Conservation (phyloP, 2,888 invertebrate species). For the Pachliopta kotzebuea region DNA sequence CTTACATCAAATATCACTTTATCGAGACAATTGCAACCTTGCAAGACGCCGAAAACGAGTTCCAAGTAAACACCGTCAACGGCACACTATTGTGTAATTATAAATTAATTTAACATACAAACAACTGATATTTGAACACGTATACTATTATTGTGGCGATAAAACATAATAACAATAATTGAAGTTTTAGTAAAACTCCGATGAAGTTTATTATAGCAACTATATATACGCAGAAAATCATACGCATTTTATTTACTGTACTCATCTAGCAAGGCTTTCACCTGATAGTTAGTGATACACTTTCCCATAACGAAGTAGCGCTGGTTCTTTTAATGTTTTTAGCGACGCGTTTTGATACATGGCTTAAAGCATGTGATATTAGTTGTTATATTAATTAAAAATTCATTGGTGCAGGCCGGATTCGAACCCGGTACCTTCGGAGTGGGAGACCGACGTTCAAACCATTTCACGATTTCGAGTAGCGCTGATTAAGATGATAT, state of each 20-base stretch:
- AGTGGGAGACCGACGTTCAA: no score
- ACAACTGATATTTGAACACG: constrained; percentile 35
- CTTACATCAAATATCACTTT: constrained; percentile 48
- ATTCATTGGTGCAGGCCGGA: no score
- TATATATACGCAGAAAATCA: not conserved
- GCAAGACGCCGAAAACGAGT: constrained; percentile 54
- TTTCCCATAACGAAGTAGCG: no score
- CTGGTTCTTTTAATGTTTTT: no score
- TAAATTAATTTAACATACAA: constrained; percentile 43
- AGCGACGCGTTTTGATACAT: no score
- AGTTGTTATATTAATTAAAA: no score
- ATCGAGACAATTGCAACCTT: constrained; percentile 52
- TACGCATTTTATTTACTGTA: not conserved
- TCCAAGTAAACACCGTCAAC: constrained; percentile 49
- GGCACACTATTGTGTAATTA: constrained; percentile 60
- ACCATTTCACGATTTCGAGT: no score
- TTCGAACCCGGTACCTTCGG: no score
- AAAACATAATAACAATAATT: constrained; percentile 14
- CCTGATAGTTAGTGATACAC: no score
- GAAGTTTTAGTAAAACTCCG: not conserved
- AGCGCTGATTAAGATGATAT: no score
- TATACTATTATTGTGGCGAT: constrained; percentile 21
- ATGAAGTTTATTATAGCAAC: not conserved
- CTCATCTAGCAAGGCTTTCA: no score
- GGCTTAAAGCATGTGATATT: no score